Evolutionary conservation across 2,797 vertebrate genomes (phyloP).

Genomic region (Ptychadena robeensis): DNA sequence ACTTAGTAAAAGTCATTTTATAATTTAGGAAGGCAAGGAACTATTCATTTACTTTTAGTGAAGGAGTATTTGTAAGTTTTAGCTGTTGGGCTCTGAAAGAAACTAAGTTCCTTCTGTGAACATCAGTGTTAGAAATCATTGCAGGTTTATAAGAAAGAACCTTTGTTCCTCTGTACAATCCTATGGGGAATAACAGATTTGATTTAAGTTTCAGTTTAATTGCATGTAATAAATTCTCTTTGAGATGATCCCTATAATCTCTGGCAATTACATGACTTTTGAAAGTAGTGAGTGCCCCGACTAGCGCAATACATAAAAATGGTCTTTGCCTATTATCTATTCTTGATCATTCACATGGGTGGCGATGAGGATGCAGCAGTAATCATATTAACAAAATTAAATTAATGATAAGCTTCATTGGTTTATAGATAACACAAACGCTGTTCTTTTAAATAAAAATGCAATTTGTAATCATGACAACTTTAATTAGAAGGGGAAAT

Average conservation of each 20-base stretch:
- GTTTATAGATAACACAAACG: conserved; percentile 15
- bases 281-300: not conserved
- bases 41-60: not conserved
- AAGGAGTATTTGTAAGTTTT: not conserved
- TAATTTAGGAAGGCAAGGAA: not conserved
- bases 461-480: conserved; percentile 10
- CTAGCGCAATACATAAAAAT: not conserved
- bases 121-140: not conserved
- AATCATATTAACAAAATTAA: not conserved
- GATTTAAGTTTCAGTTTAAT: conserved; percentile 32
- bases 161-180: conserved; percentile 14
- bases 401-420: conserved; percentile 21
- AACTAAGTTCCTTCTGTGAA: not conserved
- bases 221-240: conserved; percentile 23
- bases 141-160: conserved; percentile 4
- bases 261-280: not conserved
- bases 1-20: not conserved
- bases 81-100: not conserved
- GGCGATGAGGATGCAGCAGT: not conserved
- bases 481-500: not conserved
- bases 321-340: not conserved
- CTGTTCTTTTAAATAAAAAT: not conserved
- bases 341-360: conserved; percentile 7
- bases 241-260: conserved; percentile 25
- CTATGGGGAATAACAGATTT: conserved; percentile 30